Conservation (phyloP, 2,888 invertebrate genomes). For the Brenthis daphne region DNA sequence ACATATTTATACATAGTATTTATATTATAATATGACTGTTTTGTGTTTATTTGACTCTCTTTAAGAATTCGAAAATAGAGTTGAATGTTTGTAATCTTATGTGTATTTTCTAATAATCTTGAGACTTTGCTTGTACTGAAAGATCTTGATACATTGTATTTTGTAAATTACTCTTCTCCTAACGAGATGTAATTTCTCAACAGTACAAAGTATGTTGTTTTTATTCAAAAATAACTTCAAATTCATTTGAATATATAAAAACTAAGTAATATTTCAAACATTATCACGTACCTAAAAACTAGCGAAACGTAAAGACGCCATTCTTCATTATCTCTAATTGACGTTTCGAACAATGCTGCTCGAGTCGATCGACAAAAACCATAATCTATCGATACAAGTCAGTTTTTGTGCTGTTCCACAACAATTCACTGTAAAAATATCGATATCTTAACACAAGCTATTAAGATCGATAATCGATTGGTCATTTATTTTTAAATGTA, state of each 20-base stretch:
- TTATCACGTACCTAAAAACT: slow-evolving; percentile 13
- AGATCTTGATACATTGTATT: no score
- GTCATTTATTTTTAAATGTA: slow-evolving; percentile 28
- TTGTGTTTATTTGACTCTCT: no score
- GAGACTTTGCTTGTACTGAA: no score
- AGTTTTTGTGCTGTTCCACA: slow-evolving; percentile 9
- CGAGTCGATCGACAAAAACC: slow-evolving; percentile 69
- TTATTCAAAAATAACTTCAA: no score
- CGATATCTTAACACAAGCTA: slow-evolving; percentile 31
- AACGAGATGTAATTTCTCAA: no score
- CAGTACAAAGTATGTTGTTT: no score
- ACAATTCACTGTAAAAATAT: slow-evolving; percentile 38
- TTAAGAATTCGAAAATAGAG: no score
- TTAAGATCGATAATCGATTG: slow-evolving; percentile 37
- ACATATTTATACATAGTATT: no score
- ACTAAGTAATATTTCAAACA: slow-evolving; percentile 9
- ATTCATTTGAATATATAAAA: neutral
- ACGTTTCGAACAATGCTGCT: slow-evolving; percentile 71
- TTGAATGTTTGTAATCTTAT: no score
- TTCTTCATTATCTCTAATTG: slow-evolving; percentile 78
- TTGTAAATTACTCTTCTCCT: no score
- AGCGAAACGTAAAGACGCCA: slow-evolving; percentile 52
- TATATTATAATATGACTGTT: no score
- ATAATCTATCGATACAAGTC: slow-evolving; percentile 70
- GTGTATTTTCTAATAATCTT: no score